phyloP scores from a whole-genome alignment of 2,113 vertebrate species.

The Diglossa brunneiventris region DNA sequence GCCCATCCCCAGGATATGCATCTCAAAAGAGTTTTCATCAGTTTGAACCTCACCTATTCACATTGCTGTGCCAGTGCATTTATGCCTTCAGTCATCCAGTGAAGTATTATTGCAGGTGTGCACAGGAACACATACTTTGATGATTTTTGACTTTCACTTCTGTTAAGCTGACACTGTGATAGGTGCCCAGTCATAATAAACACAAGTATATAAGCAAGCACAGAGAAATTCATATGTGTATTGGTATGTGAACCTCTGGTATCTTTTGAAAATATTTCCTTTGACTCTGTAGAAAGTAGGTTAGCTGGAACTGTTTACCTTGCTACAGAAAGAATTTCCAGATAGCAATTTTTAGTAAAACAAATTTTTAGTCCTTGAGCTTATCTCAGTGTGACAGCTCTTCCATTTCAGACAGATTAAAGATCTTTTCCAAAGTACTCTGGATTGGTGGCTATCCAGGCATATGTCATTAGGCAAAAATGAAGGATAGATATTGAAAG shows the following conservation, averaged over 20 bases:
- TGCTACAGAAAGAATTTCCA: constrained; percentile 18
- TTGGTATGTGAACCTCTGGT: background rate
- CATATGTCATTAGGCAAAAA: constrained; percentile 48
- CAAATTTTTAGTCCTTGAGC: background rate
- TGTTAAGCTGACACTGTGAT: background rate
- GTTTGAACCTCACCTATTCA: background rate
- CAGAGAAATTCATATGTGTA: background rate
- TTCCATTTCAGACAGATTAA: constrained; percentile 47
- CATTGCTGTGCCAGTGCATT: background rate
- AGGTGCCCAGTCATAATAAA: background rate
- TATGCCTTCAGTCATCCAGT: background rate
- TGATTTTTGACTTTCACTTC: background rate
- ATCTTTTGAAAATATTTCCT: constrained; percentile 33
- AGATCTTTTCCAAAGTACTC: constrained; percentile 1
- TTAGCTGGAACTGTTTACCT: constrained; percentile 47
- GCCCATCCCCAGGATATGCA: background rate
- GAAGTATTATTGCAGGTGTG: background rate
- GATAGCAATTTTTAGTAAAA: constrained; percentile 33
- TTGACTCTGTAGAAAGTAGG: constrained; percentile 15
- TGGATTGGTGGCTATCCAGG: constrained; percentile 39
- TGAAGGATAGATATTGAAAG: background rate
- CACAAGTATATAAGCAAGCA: background rate
- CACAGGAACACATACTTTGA: background rate
- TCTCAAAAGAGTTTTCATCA: background rate
- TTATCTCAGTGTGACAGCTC: constrained; percentile 50